A percentile compares a stretch with the other conserved stretches of the same genome.
phyloP scores from a whole-genome alignment of 2,113 vertebrate genomes.

The Neopipo cinnamomea region DNA sequence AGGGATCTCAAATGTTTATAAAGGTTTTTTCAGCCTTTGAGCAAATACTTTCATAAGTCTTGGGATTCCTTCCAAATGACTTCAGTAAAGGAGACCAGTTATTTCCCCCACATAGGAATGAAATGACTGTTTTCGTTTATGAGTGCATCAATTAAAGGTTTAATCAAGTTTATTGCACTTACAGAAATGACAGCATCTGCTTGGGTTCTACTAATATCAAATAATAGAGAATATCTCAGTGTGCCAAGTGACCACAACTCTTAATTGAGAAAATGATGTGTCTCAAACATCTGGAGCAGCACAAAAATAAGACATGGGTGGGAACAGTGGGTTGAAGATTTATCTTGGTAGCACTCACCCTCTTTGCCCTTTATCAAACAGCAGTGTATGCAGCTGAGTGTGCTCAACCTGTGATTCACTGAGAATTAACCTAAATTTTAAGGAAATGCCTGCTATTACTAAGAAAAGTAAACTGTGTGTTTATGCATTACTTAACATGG shows the following conservation, averaged over 20 bases:
- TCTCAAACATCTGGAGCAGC: background rate
- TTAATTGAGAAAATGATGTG: background rate
- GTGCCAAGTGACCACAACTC: background rate
- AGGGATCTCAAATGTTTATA: background rate
- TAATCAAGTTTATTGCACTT: background rate
- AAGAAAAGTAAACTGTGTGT: background rate
- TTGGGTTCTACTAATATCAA: background rate
- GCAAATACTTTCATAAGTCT: background rate
- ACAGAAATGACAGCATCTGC: background rate
- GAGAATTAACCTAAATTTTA: background rate
- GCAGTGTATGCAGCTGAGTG: background rate
- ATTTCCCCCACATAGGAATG: background rate
- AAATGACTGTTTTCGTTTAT: background rate
- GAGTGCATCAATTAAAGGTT: background rate
- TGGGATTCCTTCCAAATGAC: background rate
- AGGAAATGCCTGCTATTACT: background rate
- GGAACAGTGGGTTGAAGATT: background rate
- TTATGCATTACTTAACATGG: background rate
- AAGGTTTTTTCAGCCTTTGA: background rate
- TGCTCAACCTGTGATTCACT: background rate
- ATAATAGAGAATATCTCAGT: background rate
- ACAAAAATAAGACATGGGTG: background rate
- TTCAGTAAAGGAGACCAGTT: background rate
- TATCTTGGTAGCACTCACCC: background rate
- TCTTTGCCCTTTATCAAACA: background rate